Evolutionary conservation across 2,113 vertebrate species (phyloP).

Genomic region (Hylia prasina): DNA sequence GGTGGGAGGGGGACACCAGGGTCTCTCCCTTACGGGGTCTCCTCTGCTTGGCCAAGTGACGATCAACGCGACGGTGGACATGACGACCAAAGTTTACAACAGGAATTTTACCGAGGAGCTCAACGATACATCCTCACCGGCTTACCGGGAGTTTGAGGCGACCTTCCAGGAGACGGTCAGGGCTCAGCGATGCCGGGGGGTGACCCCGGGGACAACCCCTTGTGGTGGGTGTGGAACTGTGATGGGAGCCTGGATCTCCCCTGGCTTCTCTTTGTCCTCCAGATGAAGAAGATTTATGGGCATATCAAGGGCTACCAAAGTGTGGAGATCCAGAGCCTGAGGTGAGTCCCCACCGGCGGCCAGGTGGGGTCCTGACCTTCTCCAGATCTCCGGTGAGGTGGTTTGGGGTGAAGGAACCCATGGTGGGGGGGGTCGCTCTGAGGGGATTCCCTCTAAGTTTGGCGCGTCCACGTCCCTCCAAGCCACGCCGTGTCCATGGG

Average conservation of each 20-base stretch:
- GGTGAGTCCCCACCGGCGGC: not conserved
- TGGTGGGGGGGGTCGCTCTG: not conserved
- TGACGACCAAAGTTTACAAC: not conserved
- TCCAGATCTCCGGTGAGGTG: not conserved
- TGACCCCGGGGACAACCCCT: not conserved
- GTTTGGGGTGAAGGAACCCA: not conserved
- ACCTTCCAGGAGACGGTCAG: not conserved
- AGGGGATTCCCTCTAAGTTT: not conserved
- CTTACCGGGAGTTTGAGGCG: accelerated
- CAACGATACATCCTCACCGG: accelerated
- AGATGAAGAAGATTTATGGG: accelerated
- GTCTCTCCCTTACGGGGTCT: not conserved
- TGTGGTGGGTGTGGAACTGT: too few relatives aligned
- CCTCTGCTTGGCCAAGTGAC: not conserved
- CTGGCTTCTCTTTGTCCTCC: not conserved
- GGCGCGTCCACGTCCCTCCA: not conserved
- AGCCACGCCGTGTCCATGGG: accelerated
- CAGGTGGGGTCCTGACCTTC: not conserved
- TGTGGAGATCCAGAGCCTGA: not conserved
- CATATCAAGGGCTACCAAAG: accelerated
- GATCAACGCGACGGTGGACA: not conserved
- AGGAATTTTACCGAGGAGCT: accelerated
- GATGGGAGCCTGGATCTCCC: too few relatives aligned
- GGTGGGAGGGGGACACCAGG: not conserved
- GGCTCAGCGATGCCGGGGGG: not conserved